phyloP scores from a whole-genome alignment of 2,797 vertebrate genomes.

The Oreonectes daqikongensis region DNA sequence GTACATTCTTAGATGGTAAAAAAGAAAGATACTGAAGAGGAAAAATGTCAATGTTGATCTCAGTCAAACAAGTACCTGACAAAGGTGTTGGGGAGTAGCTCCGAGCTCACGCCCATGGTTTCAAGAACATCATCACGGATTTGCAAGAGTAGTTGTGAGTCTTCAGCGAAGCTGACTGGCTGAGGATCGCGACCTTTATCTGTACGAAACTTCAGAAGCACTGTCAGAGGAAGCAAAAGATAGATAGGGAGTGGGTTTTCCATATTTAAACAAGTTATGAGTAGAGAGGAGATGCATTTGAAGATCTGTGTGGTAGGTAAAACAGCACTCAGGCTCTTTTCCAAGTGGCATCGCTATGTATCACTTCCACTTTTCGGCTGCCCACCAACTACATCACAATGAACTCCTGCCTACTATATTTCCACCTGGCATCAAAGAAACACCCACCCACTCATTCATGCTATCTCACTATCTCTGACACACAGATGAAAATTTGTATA shows the following conservation, averaged over 20 bases:
- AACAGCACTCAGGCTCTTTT: constrained; percentile 35
- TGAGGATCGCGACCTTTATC: constrained; percentile 86
- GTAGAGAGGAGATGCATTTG: constrained; percentile 21
- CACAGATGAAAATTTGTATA: constrained; percentile 4
- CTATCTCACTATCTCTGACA: constrained; percentile 28
- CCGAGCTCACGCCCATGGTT: constrained; percentile 68
- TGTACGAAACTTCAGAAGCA: constrained; percentile 89
- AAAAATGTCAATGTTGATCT: not conserved
- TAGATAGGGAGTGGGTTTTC: constrained; percentile 36
- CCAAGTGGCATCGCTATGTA: constrained; percentile 35
- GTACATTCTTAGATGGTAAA: not conserved
- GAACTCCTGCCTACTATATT: constrained; percentile 44
- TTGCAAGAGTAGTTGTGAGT: constrained; percentile 78
- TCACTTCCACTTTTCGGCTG: constrained; percentile 48
- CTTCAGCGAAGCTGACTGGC: constrained; percentile 73
- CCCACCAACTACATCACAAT: constrained; percentile 53
- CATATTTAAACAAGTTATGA: constrained; percentile 21
- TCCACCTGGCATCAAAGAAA: constrained; percentile 52
- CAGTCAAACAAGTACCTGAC: constrained; percentile 74
- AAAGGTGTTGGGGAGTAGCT: constrained; percentile 84
- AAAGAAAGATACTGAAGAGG: not conserved
- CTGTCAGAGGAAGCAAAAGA: constrained; percentile 66
- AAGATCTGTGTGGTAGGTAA: constrained; percentile 21
- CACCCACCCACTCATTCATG: constrained; percentile 28
- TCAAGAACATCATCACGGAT: constrained; percentile 84